phyloP scores from a whole-genome alignment of 2,888 invertebrate genomes.

The Amblyjoppa fuscipennis region DNA sequence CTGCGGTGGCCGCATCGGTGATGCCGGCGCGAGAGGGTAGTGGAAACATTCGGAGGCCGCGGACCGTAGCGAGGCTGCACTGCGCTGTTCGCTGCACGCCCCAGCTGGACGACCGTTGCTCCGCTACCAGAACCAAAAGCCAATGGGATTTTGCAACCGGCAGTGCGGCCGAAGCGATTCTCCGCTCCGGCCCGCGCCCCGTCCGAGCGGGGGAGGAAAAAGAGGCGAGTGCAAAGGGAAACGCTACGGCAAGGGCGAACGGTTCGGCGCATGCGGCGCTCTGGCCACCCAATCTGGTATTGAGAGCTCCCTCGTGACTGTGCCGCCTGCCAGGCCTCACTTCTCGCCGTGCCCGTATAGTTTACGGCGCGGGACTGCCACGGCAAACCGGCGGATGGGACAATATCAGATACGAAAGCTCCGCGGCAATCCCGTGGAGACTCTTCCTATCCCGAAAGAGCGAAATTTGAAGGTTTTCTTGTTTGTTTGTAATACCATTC shows the following conservation, averaged over 20 bases:
- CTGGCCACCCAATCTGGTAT: conserved; percentile 59
- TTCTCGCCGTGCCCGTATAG: conserved; percentile 46
- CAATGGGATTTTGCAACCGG: conserved; percentile 71
- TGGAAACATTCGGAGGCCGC: conserved; percentile 47
- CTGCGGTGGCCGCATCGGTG: conserved; percentile 11
- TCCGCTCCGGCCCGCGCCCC: conserved; percentile 3
- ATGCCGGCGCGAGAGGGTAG: conserved; percentile 34
- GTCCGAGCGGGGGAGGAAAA: conserved; percentile 1
- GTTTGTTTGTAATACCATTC: no score
- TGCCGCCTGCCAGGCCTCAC: conserved; percentile 17
- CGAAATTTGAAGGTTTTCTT: not conserved
- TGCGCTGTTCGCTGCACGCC: conserved; percentile 35
- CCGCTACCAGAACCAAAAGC: conserved; percentile 70
- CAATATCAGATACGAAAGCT: conserved; percentile 7
- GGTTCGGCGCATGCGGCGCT: conserved; percentile 54
- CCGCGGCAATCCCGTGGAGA: not conserved
- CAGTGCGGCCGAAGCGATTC: conserved; percentile 47
- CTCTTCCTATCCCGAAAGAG: not conserved
- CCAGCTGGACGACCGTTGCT: conserved; percentile 29
- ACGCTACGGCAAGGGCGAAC: conserved; percentile 55
- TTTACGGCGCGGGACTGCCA: conserved; percentile 12
- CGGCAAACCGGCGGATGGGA: not conserved
- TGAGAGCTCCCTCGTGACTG: conserved; percentile 60
- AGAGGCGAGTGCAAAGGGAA: conserved; percentile 10
- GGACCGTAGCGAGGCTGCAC: conserved; percentile 56